Base-by-base conservation (phyloP, 2,113 vertebrate species). In the Empidonax traillii region DNA sequence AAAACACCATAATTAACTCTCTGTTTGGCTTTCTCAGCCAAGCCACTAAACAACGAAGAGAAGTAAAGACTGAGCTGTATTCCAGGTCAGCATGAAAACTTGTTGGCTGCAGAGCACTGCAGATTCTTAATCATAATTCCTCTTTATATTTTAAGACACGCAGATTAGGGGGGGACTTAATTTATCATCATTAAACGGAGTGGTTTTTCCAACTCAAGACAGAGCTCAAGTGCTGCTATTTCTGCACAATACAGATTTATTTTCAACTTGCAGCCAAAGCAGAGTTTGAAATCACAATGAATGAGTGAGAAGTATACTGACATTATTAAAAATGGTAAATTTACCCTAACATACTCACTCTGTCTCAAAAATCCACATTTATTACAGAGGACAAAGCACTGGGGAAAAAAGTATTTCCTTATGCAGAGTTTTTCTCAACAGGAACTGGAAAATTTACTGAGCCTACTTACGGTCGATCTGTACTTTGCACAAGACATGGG, bases 1-100 rank as follows among this genome's bases (percentile, higher is more conserved):
- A 96, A 61, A 27, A 6, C 69, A 94, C 77, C 96, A 96, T 92
- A 96, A 97, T 96, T 94, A 97, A 94, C 86, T 86, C 95, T 95
- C 94, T 96, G 83, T 93, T 95, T 83, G 89, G 79, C 94, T 87
- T 96, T 91, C 91, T 79, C 85, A 94, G 94, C 83, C 93, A 86
- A 94, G 93, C 65, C 68, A 56, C 80, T 85, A 31, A 86, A 90
- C 72, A 93, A 79, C 19, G 2, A 74, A 35, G 19, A 21, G 39
- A 71, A 90, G 87, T 35, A 76, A 90, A 90, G 83, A 30, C 67
- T 67, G 56, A 94, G 84, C 49, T 90, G 24, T 82, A 74, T 12
- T 80, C 63, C 92, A 93, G 91, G 87, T 93, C 78, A 88, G 46
- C n/a, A 77, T 8, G 37, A 71, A 87, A 65, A 46, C 53, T 66